phyloP scores from a whole-genome alignment of 2,113 vertebrate genomes.

The Archilochus colubris region DNA sequence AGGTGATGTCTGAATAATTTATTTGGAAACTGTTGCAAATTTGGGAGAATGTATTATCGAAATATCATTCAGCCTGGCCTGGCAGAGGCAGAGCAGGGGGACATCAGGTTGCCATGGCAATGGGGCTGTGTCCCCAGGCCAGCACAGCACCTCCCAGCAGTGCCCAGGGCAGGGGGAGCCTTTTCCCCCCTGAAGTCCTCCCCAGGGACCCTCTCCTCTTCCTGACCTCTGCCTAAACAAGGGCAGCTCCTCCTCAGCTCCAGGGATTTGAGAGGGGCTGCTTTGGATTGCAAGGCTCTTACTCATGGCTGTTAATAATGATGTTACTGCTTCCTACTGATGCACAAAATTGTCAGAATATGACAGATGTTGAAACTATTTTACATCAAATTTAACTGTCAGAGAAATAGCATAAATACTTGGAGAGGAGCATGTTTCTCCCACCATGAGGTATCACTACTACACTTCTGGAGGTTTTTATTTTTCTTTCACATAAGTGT shows the following conservation, averaged over 20 bases:
- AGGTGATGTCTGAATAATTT: background rate
- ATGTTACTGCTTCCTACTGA: constrained; percentile 21
- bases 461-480: background rate
- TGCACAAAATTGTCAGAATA: constrained; percentile 23
- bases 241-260: background rate
- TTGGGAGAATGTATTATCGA: background rate
- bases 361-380: background rate
- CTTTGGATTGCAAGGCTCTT: background rate
- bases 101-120: background rate
- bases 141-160: too few relatives aligned
- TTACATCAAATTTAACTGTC: background rate
- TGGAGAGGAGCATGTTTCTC: background rate
- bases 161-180: background rate
- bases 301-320: background rate
- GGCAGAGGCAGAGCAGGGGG: rapidly evolving
- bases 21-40: background rate
- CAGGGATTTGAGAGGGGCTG: background rate
- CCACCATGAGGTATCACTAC: background rate
- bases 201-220: too few relatives aligned
- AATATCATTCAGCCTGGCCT: rapidly evolving
- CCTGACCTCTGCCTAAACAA: rapidly evolving
- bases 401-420: background rate
- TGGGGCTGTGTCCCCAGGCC: background rate
- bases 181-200: background rate
- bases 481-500: background rate